Conservation (phyloP, 1,140 invertebrate genomes). For the Drosophila murphyi region DNA sequence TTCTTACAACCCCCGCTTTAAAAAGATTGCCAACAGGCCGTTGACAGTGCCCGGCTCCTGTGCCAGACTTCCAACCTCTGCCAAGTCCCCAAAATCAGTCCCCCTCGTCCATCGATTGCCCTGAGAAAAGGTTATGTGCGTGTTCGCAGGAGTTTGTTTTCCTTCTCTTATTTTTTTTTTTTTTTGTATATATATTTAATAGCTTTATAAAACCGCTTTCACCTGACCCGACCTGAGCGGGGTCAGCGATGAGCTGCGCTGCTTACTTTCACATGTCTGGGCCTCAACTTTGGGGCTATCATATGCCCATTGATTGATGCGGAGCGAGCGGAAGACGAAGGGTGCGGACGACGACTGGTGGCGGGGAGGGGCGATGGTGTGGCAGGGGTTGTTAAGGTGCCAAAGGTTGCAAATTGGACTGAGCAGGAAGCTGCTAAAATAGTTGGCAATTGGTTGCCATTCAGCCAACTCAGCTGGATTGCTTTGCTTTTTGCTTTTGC, state of each 20-base stretch:
- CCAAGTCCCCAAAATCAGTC: slow-evolving; percentile 7
- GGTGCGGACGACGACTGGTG: not conserved
- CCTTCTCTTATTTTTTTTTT: not conserved
- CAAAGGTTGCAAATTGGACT: not conserved
- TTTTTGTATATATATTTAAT: slow-evolving; percentile 69
- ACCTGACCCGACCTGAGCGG: slow-evolving; percentile 58
- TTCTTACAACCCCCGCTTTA: slow-evolving; percentile 32
- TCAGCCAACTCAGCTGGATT: slow-evolving; percentile 54
- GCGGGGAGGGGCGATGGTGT: too few species aligned
- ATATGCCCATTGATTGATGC: slow-evolving; percentile 69
- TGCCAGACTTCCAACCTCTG: not conserved
- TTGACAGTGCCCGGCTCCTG: slow-evolving; percentile 57
- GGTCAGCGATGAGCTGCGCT: slow-evolving; percentile 56
- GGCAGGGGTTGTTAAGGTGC: not conserved
- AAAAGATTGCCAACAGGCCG: slow-evolving; percentile 66
- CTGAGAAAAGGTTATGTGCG: slow-evolving; percentile 44
- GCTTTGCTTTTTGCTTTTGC: slow-evolving; percentile 40
- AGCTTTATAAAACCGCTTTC: slow-evolving; percentile 72
- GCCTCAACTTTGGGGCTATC: slow-evolving; percentile 58
- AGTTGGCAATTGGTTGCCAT: slow-evolving; percentile 64
- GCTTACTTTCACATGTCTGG: slow-evolving; percentile 47
- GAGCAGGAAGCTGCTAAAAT: slow-evolving; percentile 39
- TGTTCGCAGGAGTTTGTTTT: slow-evolving; percentile 19
- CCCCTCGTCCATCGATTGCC: slow-evolving; percentile 28
- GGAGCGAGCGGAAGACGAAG: not conserved